Evolutionary conservation across 2,888 invertebrate genomes (phyloP).

Genomic region (Nesidiocoris tenuis): DNA sequence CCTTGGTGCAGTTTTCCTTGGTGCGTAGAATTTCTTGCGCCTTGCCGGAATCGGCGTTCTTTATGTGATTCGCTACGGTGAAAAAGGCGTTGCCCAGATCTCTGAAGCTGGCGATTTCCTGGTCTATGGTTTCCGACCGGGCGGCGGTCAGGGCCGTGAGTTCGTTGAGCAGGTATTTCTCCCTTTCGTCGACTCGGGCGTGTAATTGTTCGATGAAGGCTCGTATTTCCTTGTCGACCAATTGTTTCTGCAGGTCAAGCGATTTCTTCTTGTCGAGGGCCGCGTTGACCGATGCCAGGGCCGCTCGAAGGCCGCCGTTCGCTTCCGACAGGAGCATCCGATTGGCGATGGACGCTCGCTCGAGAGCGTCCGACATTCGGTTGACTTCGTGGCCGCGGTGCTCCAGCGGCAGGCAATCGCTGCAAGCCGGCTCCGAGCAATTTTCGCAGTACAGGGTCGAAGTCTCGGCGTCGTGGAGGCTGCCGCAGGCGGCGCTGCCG

Average conservation of each 20-base stretch:
- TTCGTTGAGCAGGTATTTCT: conserved; percentile 69
- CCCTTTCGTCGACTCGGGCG: conserved; percentile 76
- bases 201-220: conserved; percentile 62
- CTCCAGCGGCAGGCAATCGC: conserved; percentile 69
- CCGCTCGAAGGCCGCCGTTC: conserved; percentile 57
- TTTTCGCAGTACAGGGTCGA: conserved; percentile 63
- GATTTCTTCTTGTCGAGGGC: conserved; percentile 63
- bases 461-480: conserved; percentile 45
- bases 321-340: conserved; percentile 61
- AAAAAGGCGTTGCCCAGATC: conserved; percentile 67
- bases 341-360: conserved; percentile 57
- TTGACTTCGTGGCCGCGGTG: conserved; percentile 69
- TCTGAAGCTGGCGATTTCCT: conserved; percentile 73
- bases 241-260: conserved; percentile 62
- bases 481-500: conserved; percentile 29
- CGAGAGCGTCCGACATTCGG: conserved; percentile 66
- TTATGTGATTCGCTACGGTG: conserved; percentile 67
- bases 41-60: conserved; percentile 63
- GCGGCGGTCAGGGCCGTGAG: conserved; percentile 70
- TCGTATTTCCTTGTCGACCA: conserved; percentile 69
- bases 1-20: conserved; percentile 58
- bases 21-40: conserved; percentile 58
- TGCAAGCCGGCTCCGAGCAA: conserved; percentile 67
- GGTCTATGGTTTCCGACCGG: conserved; percentile 68
- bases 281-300: conserved; percentile 58